Evolutionary conservation across 2,888 invertebrate species (phyloP).

Genomic region (Drosophila anceps): DNA sequence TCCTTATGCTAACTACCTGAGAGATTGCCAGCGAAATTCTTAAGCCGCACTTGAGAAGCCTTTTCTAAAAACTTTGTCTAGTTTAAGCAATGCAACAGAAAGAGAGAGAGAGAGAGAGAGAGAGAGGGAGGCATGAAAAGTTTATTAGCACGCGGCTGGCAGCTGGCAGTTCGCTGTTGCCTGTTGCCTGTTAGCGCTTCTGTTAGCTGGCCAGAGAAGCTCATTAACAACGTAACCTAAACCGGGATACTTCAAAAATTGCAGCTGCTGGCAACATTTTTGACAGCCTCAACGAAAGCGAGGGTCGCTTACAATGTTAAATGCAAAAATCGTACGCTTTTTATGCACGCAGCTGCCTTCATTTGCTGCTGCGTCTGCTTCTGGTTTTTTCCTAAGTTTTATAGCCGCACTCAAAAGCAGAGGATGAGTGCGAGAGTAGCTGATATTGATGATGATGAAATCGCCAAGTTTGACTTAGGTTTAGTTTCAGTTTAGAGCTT

Average conservation of each 20-base stretch:
- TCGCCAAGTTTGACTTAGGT: constrained; percentile 49
- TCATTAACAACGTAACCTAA: constrained; percentile 45
- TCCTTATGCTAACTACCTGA: constrained; percentile 30
- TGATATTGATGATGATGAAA: constrained; percentile 68
- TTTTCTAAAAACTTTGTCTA: constrained; percentile 35
- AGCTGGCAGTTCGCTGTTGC: constrained; percentile 12
- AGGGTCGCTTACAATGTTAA: constrained; percentile 57
- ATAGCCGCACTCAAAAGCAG: constrained; percentile 62
- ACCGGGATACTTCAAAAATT: constrained; percentile 36
- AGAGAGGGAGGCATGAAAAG: constrained; percentile 36
- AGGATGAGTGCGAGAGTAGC: neutral
- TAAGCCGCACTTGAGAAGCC: constrained; percentile 48
- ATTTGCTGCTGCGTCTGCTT: neutral
- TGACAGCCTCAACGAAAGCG: constrained; percentile 41
- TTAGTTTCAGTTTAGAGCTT: constrained; percentile 33
- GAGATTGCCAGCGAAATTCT: constrained; percentile 35
- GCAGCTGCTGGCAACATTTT: constrained; percentile 47
- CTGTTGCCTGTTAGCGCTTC: constrained; percentile 11
- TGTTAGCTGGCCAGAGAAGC: constrained; percentile 13
- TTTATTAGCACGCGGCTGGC: constrained; percentile 48
- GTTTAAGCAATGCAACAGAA: constrained; percentile 9
- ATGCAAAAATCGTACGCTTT: constrained; percentile 62
- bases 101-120: neutral
- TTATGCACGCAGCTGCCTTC: constrained; percentile 46
- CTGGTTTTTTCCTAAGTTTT: constrained; percentile 47